Base-by-base conservation (phyloP, 2,113 vertebrate genomes). In the Isichthys henryi region DNA sequence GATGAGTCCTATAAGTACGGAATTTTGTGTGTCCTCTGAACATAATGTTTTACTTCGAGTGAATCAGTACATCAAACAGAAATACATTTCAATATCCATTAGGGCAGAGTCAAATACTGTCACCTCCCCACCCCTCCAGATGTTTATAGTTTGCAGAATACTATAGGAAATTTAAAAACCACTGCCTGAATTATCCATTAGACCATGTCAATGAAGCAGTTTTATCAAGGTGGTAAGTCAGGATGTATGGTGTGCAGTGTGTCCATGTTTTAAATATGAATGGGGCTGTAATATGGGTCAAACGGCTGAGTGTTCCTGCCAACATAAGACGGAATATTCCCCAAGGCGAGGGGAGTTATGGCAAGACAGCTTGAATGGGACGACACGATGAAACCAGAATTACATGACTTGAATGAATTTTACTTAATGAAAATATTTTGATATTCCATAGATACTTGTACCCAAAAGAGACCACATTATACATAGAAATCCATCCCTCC, bases 51-150 rank as follows among this genome's bases (percentile, higher is more conserved):
- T 52, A 35, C 85, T 87, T 87, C 7, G 56, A 31, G 31, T 19
- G 49, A 23, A 53, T 23, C 49, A 19, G 31, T 87, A 56, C 50
- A 87, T 87, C n/a, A 56, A 27, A 35, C 6, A 31, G 27, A 56
- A 87, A 56, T 15, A 87, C 85, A 87, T 53, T 87, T 87, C 50
- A 86, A 31, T 86, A 53, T 87, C 85, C n/a, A 53, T 87, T 87
- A 56, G 85, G 27, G 3, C 15, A 84, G 82, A 84, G 82, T 48
- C 19, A 23, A 39, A 84, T 45, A 84, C 9, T 84, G 46, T 83
- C 43, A 83, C 74, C 31, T 27, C 77, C 39, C 35, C 21, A 21
- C 43, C 21, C 23, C 19, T 46, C 15, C 80, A 48, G 19, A 10
- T 48, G 35, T 48, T 83, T 43, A 39, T 48, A 46, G 21, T 23